phyloP scores from a whole-genome alignment of 2,797 vertebrate species.

The Nasua narica region DNA sequence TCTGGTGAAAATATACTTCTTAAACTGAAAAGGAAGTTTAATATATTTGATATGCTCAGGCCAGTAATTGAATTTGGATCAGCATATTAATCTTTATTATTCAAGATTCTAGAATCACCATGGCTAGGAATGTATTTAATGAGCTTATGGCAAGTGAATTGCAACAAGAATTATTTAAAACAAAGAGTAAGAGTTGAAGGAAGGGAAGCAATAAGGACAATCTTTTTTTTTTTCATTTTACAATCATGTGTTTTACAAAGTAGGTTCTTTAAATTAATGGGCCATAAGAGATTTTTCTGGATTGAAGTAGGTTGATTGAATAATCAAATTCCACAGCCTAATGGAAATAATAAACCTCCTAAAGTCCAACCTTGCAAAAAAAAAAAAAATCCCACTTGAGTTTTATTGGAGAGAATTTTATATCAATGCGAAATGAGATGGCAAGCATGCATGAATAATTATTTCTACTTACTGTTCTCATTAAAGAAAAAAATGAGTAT shows the following conservation, averaged over 20 bases:
- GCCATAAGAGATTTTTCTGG: conserved; percentile 67
- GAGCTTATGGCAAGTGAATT: conserved; percentile 1
- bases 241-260: conserved; percentile 64
- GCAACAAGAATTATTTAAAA: neutral
- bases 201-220: neutral
- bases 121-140: conserved; percentile 23
- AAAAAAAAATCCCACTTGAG: conserved; percentile 54
- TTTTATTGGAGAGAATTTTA: conserved; percentile 77
- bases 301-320: conserved; percentile 77
- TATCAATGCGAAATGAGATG: conserved; percentile 79
- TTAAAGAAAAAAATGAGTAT: conserved; percentile 76
- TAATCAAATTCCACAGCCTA: conserved; percentile 79
- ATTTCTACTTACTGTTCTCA: conserved; percentile 77
- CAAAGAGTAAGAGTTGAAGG: conserved; percentile 4
- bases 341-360: conserved; percentile 80
- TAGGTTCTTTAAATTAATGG: conserved; percentile 75
- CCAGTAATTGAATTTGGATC: neutral
- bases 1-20: conserved; percentile 8
- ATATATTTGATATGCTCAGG: neutral
- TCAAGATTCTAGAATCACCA: conserved; percentile 20
- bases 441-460: conserved; percentile 79
- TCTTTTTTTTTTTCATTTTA: conserved; percentile 47
- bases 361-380: conserved; percentile 67
- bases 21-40: neutral
- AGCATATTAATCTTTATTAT: conserved; percentile 39